Evolutionary conservation across 2,797 vertebrate genomes (phyloP), one percentile per base, ranked within the genome.

Genomic region (Amblyraja radiata): DNA sequence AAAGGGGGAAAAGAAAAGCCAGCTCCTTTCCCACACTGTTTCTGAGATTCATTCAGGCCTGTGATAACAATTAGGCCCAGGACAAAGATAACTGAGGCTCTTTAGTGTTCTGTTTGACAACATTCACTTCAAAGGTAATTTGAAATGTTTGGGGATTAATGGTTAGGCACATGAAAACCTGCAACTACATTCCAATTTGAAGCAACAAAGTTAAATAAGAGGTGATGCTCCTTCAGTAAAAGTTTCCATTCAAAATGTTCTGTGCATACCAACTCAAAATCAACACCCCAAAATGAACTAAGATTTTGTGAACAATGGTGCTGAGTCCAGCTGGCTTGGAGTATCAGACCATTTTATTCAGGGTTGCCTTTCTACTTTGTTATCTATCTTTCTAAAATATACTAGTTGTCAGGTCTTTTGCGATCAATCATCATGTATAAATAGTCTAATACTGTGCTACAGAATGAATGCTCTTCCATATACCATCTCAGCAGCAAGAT

Each of bases 61-160:
- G 63, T 68, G 84, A 68, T 88, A 36, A 88, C 84, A 88, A 88
- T 88, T 63, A 88, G 61, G 16, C 14, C n/a, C 16, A 32, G 61
- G 84, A 88, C 84, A 88, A 88, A 88, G 84, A 23, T 84, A 36
- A 32, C 63, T 16, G 32, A 21, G 58, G 14, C 36, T 88, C 84
- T 68, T 32, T 68, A 36, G 84, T 68, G 63, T 88, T 88, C 36
- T 32, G 63, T 88, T 68, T 88, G 63, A 88, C 84, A 88, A 88
- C 84, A 68, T 88, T 88, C 7, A 63, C 84, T 88, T 88, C 84
- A 88, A 88, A 88, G 84, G 84, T 88, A 88, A 68, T 68, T 65
- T 68, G 84, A 68, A 88, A 88, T 36, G 63, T 88, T 88, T 68
- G 63, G 68, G 84, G 84, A 88, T 88, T 88, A 88, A 88, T 63